Conservation (phyloP, 2,113 vertebrate species). For the Brachionichthys hirsutus region DNA sequence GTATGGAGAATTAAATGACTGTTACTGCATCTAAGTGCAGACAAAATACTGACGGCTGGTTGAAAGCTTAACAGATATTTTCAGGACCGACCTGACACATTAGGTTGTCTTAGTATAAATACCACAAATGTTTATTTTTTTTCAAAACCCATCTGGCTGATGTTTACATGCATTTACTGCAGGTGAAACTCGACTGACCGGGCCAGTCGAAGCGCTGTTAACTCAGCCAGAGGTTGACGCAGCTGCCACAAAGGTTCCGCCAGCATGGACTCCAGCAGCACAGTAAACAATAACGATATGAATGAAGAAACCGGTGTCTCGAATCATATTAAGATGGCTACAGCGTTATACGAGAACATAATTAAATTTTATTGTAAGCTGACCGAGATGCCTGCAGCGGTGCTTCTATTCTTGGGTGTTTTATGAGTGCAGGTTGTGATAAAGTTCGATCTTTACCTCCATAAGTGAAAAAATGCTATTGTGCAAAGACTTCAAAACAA, state of each 20-base stretch:
- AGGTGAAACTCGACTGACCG: slow-evolving; percentile 28
- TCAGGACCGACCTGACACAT: slow-evolving; percentile 6
- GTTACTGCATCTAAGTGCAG: neutral
- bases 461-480: slow-evolving; percentile 35
- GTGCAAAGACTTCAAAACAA: slow-evolving; percentile 34
- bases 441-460: slow-evolving; percentile 26
- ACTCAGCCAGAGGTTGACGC: slow-evolving; percentile 48
- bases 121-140: neutral
- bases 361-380: slow-evolving; percentile 20
- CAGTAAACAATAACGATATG: slow-evolving; percentile 19
- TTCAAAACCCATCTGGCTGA: no score
- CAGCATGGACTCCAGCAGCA: slow-evolving; percentile 29
- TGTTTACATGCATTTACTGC: no score
- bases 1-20: neutral
- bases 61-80: slow-evolving; percentile 12
- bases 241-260: slow-evolving; percentile 48
- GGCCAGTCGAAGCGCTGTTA: slow-evolving; percentile 49
- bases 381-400: slow-evolving; percentile 5
- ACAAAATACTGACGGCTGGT: neutral
- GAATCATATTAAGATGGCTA: slow-evolving; percentile 6
- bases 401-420: slow-evolving; percentile 33
- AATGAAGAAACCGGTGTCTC: slow-evolving; percentile 6
- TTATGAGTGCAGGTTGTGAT: slow-evolving; percentile 17
- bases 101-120: neutral
- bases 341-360: slow-evolving; percentile 13